Percentiles rank a stretch among this genome's conserved stretches.
Evolutionary conservation across 2,888 invertebrate genomes (phyloP).

Genomic region (Alcis repandata): DNA sequence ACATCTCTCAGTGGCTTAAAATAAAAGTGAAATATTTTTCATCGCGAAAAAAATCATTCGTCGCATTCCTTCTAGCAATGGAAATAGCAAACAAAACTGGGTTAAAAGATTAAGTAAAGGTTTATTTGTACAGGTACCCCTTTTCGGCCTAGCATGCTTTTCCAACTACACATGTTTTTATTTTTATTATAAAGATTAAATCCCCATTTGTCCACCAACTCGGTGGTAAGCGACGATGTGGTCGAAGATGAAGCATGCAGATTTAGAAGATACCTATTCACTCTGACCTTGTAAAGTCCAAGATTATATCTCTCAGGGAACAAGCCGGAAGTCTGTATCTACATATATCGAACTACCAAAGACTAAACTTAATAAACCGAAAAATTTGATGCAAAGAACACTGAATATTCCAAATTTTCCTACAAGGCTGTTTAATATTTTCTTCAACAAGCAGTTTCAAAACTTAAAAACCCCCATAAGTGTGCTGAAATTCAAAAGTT

Average conservation of each 20-base stretch:
- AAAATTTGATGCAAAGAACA: not conserved
- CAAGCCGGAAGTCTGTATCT: too few relatives aligned
- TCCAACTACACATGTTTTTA: too few relatives aligned
- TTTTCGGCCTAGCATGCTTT: too few relatives aligned
- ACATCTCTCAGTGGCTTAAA: not conserved
- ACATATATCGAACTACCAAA: not conserved
- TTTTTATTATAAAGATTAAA: too few relatives aligned
- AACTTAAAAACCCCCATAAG: constrained; percentile 3
- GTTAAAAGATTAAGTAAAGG: too few relatives aligned
- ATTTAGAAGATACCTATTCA: too few relatives aligned
- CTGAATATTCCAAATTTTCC: not conserved
- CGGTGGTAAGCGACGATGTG: too few relatives aligned
- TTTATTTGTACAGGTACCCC: too few relatives aligned
- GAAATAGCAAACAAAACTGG: not conserved
- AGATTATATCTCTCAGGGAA: too few relatives aligned
- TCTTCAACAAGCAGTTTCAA: constrained; percentile 2
- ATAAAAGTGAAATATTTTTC: not conserved
- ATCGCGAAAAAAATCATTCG: not conserved
- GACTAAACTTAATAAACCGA: not conserved
- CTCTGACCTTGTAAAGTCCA: too few relatives aligned
- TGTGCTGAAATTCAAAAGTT: constrained; percentile 15
- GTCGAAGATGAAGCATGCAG: too few relatives aligned
- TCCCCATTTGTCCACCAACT: too few relatives aligned
- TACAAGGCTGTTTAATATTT: not conserved
- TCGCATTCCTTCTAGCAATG: not conserved